phyloP scores from a whole-genome alignment of 53 echinoderm and acorn worm species.

The Arbacia lixula region DNA sequence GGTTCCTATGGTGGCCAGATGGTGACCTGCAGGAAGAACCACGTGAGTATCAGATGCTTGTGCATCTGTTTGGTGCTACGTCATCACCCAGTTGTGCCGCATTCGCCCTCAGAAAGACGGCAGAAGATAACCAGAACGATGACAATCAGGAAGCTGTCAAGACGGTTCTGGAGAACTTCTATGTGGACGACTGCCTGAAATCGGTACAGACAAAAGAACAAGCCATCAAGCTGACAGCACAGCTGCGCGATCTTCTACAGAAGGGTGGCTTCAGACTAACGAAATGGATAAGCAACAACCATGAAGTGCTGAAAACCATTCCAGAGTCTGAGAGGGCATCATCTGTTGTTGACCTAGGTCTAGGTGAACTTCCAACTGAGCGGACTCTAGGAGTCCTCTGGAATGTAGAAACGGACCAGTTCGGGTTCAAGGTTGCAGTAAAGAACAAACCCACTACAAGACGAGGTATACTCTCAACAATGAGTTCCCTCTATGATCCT shows the following conservation, averaged over 20 bases:
- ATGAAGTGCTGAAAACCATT: constrained; percentile 32
- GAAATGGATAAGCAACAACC: constrained; percentile 65
- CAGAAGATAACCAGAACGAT: constrained; percentile 19
- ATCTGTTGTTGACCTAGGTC: constrained; percentile 51
- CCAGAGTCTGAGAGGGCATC: constrained; percentile 60
- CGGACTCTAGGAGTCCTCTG: constrained; percentile 68
- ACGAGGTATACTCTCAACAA: constrained; percentile 66
- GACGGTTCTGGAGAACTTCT: constrained; percentile 8
- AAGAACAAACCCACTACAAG: constrained; percentile 58
- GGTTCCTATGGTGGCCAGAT: constrained; percentile 59
- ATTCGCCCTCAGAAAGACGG: constrained; percentile 38
- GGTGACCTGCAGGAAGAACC: constrained; percentile 19
- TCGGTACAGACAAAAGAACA: neutral
- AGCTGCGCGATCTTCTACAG: constrained; percentile 35
- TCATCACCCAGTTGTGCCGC: constrained; percentile 54
- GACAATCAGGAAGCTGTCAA: neutral
- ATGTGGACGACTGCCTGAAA: constrained; percentile 54
- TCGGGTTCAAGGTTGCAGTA: constrained; percentile 46
- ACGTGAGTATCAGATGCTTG: constrained; percentile 31
- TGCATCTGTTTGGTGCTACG: constrained; percentile 59
- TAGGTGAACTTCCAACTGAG: constrained; percentile 60
- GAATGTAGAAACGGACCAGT: constrained; percentile 55
- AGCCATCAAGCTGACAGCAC: neutral
- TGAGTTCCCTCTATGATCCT: constrained; percentile 76
- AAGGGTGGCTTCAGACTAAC: constrained; percentile 60